phyloP scores from a whole-genome alignment of 2,797 vertebrate species.

The Diplodus puntazzo region DNA sequence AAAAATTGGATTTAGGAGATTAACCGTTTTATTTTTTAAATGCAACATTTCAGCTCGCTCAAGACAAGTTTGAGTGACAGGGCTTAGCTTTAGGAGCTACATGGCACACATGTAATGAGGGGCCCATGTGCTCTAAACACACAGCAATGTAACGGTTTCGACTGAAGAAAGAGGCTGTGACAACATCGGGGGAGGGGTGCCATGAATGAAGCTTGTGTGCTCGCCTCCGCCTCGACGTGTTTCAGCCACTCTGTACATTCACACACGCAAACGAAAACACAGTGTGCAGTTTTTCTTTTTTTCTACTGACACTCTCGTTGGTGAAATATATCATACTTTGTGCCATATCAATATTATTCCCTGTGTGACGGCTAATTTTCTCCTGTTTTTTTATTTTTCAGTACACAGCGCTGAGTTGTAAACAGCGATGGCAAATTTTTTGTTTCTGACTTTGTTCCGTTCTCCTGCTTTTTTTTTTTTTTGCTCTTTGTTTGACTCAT shows the following conservation, averaged over 20 bases:
- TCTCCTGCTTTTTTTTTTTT: conserved; percentile 21
- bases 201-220: conserved; percentile 49
- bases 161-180: conserved; percentile 37
- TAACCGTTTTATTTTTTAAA: conserved; percentile 23
- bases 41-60: conserved; percentile 10
- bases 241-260: conserved; percentile 39
- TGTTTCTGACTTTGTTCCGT: conserved; percentile 15
- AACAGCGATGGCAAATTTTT: conserved; percentile 15
- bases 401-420: conserved; percentile 19
- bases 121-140: conserved; percentile 32
- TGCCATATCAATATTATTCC: conserved; percentile 50
- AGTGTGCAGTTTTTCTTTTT: conserved; percentile 13
- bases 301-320: conserved; percentile 54
- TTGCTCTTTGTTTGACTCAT: conserved; percentile 44
- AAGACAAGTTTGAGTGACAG: conserved; percentile 23
- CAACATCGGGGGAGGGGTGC: conserved; percentile 4
- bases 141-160: conserved; percentile 36
- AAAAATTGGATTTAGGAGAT: conserved; percentile 30
- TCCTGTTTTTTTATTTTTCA: conserved; percentile 11
- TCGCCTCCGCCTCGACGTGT: conserved; percentile 31
- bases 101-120: conserved; percentile 36
- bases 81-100: conserved; percentile 31
- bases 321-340: conserved; percentile 35
- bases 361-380: conserved; percentile 15
- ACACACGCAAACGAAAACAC: conserved; percentile 37